Conservation (phyloP, 2,113 vertebrate species). For the Hippocampus comes region DNA sequence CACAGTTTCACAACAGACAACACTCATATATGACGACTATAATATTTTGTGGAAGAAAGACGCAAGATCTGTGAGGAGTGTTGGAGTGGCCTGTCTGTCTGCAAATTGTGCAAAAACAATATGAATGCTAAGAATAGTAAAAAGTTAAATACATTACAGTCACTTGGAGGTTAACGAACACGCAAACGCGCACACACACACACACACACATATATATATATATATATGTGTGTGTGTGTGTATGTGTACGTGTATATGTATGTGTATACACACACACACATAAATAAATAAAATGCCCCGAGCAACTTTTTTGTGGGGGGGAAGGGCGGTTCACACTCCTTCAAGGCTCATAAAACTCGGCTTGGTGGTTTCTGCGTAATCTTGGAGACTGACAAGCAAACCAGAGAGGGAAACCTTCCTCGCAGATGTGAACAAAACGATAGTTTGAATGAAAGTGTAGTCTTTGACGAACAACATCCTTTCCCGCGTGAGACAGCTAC, state of each 20-base stretch:
- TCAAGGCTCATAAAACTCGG: neutral
- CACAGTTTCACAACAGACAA: neutral
- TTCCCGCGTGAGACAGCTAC: neutral
- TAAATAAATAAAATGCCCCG: neutral
- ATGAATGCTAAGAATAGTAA: neutral
- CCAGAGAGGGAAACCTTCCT: neutral
- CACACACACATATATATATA: neutral
- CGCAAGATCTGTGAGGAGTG: neutral
- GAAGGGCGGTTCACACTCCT: neutral
- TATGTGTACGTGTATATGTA: too few species aligned
- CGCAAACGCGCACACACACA: neutral
- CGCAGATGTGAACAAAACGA: slow-evolving; percentile 10
- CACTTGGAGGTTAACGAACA: neutral
- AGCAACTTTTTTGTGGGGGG: neutral
- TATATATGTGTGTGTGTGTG: too few species aligned
- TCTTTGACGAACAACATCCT: neutral
- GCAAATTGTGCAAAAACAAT: neutral
- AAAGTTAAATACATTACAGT: neutral
- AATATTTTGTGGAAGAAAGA: neutral
- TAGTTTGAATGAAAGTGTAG: neutral
- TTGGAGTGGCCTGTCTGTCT: neutral
- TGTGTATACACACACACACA: too few species aligned
- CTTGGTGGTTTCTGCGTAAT: neutral
- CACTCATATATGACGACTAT: neutral
- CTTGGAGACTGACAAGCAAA: neutral